Base-by-base conservation (phyloP, 2,113 vertebrate genomes). In the Sciurus niger region DNA sequence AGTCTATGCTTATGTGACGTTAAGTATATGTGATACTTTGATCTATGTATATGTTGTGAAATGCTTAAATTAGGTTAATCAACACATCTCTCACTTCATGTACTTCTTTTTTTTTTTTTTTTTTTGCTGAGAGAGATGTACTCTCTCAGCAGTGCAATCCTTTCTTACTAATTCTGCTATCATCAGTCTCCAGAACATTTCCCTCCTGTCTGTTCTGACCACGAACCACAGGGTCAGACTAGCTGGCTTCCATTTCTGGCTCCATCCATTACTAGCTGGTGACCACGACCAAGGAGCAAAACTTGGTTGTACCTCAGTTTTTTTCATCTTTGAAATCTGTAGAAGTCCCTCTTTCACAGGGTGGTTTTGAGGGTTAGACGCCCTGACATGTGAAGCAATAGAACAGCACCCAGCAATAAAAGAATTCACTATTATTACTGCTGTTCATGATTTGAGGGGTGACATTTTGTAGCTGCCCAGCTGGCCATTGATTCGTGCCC, bases 241-340 rank as follows among this genome's bases (percentile, higher is more conserved):
- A 78, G 8, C 68, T 83, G 90, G 74, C 28, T 83, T 92, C 74
- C 22, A 28, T 84, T 68, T 8, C 68, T 43, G 58, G 34, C 11
- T 67, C 48, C 46, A 20, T 55, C n/a, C 74, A 34, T 89, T 34
- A 79, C n/a, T 17, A 73, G 84, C 30, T 74, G 43, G 74, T 79
- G 60, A 89, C 40, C 43, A 43, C 37, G 28, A 32, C 76, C 70
- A 73, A 40, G 65, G 18, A 60, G 79, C 22, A 76, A 72, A 90
- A 78, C 70, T 83, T 96, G 24, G 14, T 22, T 48, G 25, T 70
- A 63, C 73, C 79, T 87, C 17, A 28, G 37, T 93, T 86, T 91
- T 40, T 74, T 93, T 93, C 32, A 24, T n/a, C 70, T 79, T 89
- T 92, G 55, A 40, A 79, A 67, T 85, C 34, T 67, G 28, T 88